Base-by-base conservation (phyloP, 2,888 invertebrate genomes). In the Punctoribates punctum region DNA sequence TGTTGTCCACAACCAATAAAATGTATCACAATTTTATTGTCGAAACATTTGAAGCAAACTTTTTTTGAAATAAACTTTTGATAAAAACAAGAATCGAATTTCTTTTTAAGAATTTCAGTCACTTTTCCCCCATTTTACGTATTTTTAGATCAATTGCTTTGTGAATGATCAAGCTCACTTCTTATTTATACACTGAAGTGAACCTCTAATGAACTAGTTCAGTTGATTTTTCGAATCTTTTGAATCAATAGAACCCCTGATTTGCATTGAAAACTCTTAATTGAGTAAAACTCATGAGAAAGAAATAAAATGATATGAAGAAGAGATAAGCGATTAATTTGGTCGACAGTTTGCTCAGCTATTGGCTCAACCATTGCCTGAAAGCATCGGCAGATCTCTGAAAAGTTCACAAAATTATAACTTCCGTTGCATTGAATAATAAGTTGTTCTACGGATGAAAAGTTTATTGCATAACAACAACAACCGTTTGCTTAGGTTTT, bases 401-500 rank as follows among this genome's bases (percentile, higher is more conserved):
- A 48, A 60, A 60, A 11, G 11, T 9, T 25, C 60, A 17, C 25
- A 65, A 65, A 65, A 65, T 65, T 65, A 65, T 65, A 65, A 65
- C 65, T 65, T 65, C 65, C 65, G 65, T 34, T 65, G 29, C 65
- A 65, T 65, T 65, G 29, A 65, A 29, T 65, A 65, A 60, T 60
- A 60, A 60, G 60, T 20, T 60, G 60, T 60, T 13, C 48, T 48
- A 60, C 27, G 60, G 23, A 60, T 60, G 60, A 67, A 67, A 67
- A 67, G 38, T 67, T 67, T 67, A 38, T 67, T 67, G n/a, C 34
- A 67, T 67, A 13, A 38, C 20, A 67, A 60, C 13, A 54, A 54
- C 1, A 20, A 15, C 48, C 48, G 54, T 54, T 48, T 54, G 54
- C 3, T 48, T 48, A n/a, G 54, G n/a, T 17, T 54, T 20, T 20